Evolutionary conservation across 2,888 invertebrate genomes (phyloP).

Genomic region (Torymus texanus): DNA sequence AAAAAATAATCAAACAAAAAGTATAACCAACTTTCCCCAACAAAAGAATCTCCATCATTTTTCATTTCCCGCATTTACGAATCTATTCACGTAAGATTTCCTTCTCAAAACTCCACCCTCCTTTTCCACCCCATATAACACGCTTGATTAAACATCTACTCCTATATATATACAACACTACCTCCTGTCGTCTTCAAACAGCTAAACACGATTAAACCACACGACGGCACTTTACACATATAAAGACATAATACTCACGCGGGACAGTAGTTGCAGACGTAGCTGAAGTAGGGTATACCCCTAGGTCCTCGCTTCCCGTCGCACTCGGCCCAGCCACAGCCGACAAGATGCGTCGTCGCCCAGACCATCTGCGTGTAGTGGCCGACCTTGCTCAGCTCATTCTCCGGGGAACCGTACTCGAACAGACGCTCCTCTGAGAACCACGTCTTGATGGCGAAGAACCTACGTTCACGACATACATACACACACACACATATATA

Average conservation of each 20-base stretch:
- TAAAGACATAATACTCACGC: constrained; percentile 78
- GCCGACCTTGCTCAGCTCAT: constrained; percentile 81
- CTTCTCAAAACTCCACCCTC: too few species aligned
- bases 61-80: too few species aligned
- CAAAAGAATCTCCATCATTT: too few species aligned
- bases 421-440: constrained; percentile 85
- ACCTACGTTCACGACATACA: constrained; percentile 76
- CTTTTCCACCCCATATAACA: too few species aligned
- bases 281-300: constrained; percentile 83
- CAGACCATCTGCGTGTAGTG: constrained; percentile 91
- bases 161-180: neutral
- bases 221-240: too few species aligned
- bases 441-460: constrained; percentile 88
- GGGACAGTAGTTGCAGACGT: constrained; percentile 90
- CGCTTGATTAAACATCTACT: too few species aligned
- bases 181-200: neutral
- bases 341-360: constrained; percentile 86
- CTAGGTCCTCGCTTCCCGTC: constrained; percentile 77
- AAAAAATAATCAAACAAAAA: too few species aligned
- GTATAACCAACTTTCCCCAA: too few species aligned
- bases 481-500: too few species aligned
- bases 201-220: too few species aligned
- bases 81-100: too few species aligned
- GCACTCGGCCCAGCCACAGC: constrained; percentile 86
- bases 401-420: constrained; percentile 80